Conservation (phyloP, 2,888 invertebrate species). For the Barypeithes pellucidus region DNA sequence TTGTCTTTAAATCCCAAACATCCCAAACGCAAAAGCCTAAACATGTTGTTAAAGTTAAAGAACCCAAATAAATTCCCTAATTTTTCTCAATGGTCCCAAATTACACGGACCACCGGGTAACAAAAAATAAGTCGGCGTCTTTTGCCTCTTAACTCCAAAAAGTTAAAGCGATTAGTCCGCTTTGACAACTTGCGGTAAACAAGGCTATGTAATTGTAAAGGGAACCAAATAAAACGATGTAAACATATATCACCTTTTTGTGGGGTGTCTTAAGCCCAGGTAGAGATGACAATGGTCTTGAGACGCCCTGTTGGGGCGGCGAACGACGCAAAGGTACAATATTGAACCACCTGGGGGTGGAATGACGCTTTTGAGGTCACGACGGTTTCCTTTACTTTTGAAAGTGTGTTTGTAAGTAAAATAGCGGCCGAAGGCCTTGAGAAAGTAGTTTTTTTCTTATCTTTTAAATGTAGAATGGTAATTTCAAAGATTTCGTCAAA, state of each 20-base stretch:
- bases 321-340: slow-evolving; percentile 27
- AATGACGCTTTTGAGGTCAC: slow-evolving; percentile 17
- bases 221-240: slow-evolving; percentile 59
- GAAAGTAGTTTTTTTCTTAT: too few species aligned
- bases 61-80: slow-evolving; percentile 25
- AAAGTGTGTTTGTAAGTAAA: not conserved
- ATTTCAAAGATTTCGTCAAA: too few species aligned
- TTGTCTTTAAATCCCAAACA: too few species aligned
- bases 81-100: slow-evolving; percentile 52
- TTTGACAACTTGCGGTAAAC: slow-evolving; percentile 71
- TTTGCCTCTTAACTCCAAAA: slow-evolving; percentile 56
- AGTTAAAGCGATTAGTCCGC: slow-evolving; percentile 67
- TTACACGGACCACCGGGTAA: slow-evolving; percentile 49
- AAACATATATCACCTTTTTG: slow-evolving; percentile 64
- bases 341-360: slow-evolving; percentile 23
- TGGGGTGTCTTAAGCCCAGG: slow-evolving; percentile 50
- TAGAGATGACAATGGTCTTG: slow-evolving; percentile 46
- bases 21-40: not conserved
- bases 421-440: too few species aligned
- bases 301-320: slow-evolving; percentile 43
- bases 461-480: too few species aligned
- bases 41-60: not conserved
- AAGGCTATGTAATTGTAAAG: slow-evolving; percentile 69
- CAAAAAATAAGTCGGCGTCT: slow-evolving; percentile 35
- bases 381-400: not conserved